Evolutionary conservation across 2,797 vertebrate species (phyloP), one percentile per base, ranked within the genome.

Genomic region (Gouania willdenowi): DNA sequence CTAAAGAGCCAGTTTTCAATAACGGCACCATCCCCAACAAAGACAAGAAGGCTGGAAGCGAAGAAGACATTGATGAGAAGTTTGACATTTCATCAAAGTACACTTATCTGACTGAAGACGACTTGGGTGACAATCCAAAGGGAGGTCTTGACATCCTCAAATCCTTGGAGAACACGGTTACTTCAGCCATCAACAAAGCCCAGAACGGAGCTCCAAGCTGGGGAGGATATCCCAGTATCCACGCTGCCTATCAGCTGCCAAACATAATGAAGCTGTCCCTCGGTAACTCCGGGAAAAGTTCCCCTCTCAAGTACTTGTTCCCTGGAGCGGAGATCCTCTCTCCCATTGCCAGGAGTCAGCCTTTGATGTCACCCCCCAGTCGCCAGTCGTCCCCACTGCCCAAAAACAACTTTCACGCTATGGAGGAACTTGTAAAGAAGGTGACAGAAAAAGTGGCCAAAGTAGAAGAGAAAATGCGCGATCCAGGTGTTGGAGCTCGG

Each of bases 181-280:
- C 95, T 0, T 97, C 95, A 7, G 95, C 95, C 43, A 99, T 99
- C 70, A 98, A 97, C 75, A 99, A 99, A 87, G 97, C 95, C 48
- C 95, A 99, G 87, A 99, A 98, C 28, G 95, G 95, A 42, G 93
- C 95, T 2, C 95, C 97, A 2, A 98, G 93, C 77, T 99, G 97
- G 97, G 95, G 97, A 33, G 97, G 97, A 56, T 99, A 99, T 66
- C 94, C 95, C 34, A 98, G 97, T 74, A 99, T 99, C 58, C 97
- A 98, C 2, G 97, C 97, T n/a, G 97, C 97, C 59, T 99, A 99
- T 69, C 97, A 99, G 80, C 92, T 99, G 25, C 97, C 97, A 28
- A 98, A 95, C 66, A 98, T 98, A 80, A 98, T 98, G 95, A 98
- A 98, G 69, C 77, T 98, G 43, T 97, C 97, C 0, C 77, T 98